Percentiles rank a stretch among this genome's conserved stretches.
These are phyloP conservation scores for Pomatorhinus ruficollis DNA, from an alignment of 2,113 vertebrate genomes.

Conservation along the genomic window DNA sequence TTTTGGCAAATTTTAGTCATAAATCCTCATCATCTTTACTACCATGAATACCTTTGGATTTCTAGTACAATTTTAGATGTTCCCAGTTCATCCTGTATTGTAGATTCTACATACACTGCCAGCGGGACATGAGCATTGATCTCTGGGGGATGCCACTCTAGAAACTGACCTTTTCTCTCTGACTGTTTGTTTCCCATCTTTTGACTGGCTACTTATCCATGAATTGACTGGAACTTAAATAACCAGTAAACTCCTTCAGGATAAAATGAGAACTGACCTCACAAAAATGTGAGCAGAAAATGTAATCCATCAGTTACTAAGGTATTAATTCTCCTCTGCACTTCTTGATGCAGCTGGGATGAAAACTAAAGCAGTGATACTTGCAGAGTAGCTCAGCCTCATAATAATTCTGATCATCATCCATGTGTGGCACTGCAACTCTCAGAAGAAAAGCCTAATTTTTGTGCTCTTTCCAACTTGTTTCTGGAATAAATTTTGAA, in stretches of 20 bases:
- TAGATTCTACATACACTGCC: neutral
- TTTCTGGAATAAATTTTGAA: neutral
- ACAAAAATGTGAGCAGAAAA: neutral
- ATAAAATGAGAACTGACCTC: neutral
- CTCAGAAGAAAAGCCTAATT: neutral
- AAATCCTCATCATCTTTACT: neutral
- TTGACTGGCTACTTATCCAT: neutral
- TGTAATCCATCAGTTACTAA: neutral
- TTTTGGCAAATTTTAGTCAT: neutral
- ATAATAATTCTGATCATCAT: neutral
- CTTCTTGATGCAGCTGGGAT: neutral
- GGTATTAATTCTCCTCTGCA: neutral
- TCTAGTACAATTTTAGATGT: neutral
- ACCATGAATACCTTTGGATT: neutral
- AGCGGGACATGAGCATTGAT: neutral
- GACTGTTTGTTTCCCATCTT: neutral
- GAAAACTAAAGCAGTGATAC: neutral
- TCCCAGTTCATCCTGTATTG: neutral
- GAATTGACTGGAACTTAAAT: slow-evolving; percentile 4
- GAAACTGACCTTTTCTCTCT: slow-evolving; percentile 40
- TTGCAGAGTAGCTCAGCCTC: neutral
- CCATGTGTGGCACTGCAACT: neutral
- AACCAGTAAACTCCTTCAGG: neutral
- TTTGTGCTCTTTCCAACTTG: neutral
- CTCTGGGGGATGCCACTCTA: neutral